Base-by-base conservation (phyloP, 2,113 vertebrate genomes). In the Nothobranchius furzeri region DNA sequence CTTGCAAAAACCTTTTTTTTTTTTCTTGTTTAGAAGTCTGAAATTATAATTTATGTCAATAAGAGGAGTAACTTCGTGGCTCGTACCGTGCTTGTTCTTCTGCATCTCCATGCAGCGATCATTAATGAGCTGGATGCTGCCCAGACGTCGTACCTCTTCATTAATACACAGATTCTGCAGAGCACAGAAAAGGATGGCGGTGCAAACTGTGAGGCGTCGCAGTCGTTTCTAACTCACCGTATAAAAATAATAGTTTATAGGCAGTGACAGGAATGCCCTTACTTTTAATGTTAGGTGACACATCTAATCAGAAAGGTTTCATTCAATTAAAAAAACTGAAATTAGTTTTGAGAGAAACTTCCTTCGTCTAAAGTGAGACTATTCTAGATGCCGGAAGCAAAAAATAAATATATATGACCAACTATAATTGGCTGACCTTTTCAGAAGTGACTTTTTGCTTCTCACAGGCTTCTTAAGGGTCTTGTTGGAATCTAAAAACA, bases 81-180 rank as follows among this genome's bases (percentile, higher is more conserved):
- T 56, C 91, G 64, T 87, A 97, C 96, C 94, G 0, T 90, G 93
- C 78, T 94, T 96, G 88, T 93, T 95, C 88, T 95, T 97, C 68
- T 99, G 96, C 94, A 99, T 94, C 90, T 98, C 98, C 90, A 94
- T 71, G 82, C 98, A 99, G 79, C 94, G 94, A 76, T 99, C 96
- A 0, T 97, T 99, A 81, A 99, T 97, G 57, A 94, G 93, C 75
- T 97, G 96, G 49, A 94, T 84, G 20, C 93, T 92, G 17, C 95
- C 90, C 65, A 99, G 78, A 17, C 49, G 78, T 2, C 37, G 91
- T 73, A 99, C 96, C 0, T 96, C 96, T 66, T 96, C 94, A 0
- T 99, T 98, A 63, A 99, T 87, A 78, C 98, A 99, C 54, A 98
- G 88, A 84, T 93, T 98, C 98, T 99, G 47, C 1, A 71, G 47